Conservation (phyloP, 2,888 invertebrate species). For the Beris morrisii region DNA sequence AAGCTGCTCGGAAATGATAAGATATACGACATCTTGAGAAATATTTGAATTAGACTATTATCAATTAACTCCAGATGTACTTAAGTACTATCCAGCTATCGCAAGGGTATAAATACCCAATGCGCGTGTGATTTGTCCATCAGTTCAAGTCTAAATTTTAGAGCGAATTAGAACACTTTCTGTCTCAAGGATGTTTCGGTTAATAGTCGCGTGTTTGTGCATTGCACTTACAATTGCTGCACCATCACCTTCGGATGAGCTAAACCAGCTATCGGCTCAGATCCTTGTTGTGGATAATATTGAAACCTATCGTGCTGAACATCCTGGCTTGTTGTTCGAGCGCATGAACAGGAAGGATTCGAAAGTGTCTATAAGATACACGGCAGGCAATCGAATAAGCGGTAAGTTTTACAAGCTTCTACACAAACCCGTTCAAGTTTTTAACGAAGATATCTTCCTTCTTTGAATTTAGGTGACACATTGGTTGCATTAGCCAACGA, state of each 20-base stretch:
- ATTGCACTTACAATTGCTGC: no score
- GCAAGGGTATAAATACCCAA: no score
- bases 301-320: not conserved
- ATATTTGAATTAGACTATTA: no score
- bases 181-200: no score
- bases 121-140: no score
- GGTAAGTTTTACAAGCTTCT: not conserved
- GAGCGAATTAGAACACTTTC: no score
- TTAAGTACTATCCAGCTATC: no score
- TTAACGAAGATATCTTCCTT: not conserved
- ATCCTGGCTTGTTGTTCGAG: not conserved
- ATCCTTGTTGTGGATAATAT: not conserved
- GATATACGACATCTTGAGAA: no score
- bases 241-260: not conserved
- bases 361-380: not conserved
- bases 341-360: not conserved
- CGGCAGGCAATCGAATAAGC: not conserved
- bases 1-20: no score
- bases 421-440: not conserved
- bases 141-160: no score
- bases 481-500: not conserved
- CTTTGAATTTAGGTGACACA: not conserved
- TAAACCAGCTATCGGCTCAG: not conserved
- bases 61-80: no score
- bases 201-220: no score